phyloP scores from a whole-genome alignment of 2,113 vertebrate genomes.

The Vulpes ferrilata region DNA sequence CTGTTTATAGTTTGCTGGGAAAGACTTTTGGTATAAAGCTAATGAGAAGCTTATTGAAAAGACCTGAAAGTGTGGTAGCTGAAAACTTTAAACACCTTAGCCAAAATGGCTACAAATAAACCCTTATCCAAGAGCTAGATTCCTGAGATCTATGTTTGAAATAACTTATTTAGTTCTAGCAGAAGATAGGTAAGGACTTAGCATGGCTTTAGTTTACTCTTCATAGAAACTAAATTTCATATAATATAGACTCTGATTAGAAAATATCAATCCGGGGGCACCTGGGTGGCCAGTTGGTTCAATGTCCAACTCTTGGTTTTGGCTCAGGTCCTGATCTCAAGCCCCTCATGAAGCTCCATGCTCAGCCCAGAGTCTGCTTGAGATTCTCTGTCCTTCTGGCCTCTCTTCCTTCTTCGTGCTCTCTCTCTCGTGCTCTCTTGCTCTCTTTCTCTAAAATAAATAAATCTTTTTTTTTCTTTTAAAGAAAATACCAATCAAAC shows the following conservation, averaged over 20 bases:
- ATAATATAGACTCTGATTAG: background rate
- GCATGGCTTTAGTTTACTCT: constrained; percentile 32
- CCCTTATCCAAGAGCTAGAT: background rate
- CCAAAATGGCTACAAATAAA: background rate
- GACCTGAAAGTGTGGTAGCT: background rate
- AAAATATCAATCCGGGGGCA: background rate
- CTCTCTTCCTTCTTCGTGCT: too few species aligned
- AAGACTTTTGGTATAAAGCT: background rate
- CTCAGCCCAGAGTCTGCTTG: background rate
- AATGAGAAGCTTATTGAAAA: constrained; percentile 51
- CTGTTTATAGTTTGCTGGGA: background rate
- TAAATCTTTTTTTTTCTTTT: background rate
- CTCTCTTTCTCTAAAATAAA: background rate
- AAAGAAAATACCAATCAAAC: background rate
- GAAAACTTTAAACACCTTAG: constrained; percentile 19
- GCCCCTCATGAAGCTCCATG: background rate
- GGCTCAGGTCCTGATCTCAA: background rate
- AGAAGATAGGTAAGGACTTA: background rate
- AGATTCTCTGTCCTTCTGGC: background rate
- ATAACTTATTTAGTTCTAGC: background rate
- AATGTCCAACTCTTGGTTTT: background rate
- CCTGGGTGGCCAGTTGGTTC: background rate
- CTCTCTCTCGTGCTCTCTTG: too few species aligned
- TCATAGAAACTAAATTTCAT: constrained; percentile 53
- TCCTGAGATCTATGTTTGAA: constrained; percentile 52